Evolutionary conservation across 37 sponge, comb jelly and placozoan genomes (phyloP), one percentile per base, ranked within the genome.

Genomic region (Corticium candelabrum): DNA sequence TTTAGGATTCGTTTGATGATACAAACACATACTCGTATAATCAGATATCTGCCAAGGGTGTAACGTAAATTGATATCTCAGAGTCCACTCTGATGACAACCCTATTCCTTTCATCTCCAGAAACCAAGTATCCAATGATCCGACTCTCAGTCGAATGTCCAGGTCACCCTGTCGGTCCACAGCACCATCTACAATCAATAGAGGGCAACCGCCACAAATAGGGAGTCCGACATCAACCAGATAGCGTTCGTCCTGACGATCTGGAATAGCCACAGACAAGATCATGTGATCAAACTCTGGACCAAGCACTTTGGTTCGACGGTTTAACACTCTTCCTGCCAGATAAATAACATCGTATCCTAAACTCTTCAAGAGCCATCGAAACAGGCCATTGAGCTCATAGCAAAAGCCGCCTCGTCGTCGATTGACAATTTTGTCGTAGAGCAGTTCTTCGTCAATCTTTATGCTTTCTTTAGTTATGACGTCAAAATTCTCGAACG

Each of bases 361-460:
- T 21, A 50, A 21, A 21, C 21, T 11, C 11, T 21, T 11, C 15
- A 50, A 21, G 21, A 50, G 62, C 15, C 15, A 27, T 21, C 21
- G 15, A 21, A 50, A 50, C 15, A 50, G 62, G 62, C 62, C 21
- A 21, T 50, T 50, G 62, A 50, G 62, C 62, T 50, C 62, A 21
- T 50, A 50, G 62, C 62, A 50, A 21, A 50, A 50, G 62, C 62
- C 62, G 62, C 62, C 62, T 11, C 62, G 62, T 50, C 62, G 62
- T 27, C 21, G 11, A 27, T 11, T 21, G 62, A 50, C 62, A 21
- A 50, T 50, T 50, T 50, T 50, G 15, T 11, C 62, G 62, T 50
- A 50, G 62, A 50, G 11, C 15, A 11, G 62, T 21, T 11, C 11
- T 50, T 27, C 62, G 62, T 50, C 62, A 21, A 50, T 11, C 11